These are phyloP conservation scores for Aphelenchoides besseyi DNA, from an alignment of 1,140 invertebrate species.

Conservation along the genomic window DNA sequence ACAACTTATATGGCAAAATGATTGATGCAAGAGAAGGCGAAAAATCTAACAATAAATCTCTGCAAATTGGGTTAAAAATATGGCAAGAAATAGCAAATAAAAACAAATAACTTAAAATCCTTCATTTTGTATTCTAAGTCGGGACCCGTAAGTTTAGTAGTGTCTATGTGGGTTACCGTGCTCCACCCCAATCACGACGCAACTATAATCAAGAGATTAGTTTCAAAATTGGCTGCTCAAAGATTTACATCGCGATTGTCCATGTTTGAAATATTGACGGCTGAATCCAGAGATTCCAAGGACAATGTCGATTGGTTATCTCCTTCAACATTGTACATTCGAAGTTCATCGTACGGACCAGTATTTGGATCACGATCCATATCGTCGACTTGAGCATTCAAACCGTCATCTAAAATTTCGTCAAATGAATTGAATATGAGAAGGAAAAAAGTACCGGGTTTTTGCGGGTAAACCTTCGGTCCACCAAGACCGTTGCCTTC, in stretches of 20 bases:
- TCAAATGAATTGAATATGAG: conserved; percentile 1
- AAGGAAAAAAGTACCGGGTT: background rate
- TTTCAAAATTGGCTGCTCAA: no score
- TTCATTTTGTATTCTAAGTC: background rate
- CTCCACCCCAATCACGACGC: background rate
- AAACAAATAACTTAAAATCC: background rate
- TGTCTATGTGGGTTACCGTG: background rate
- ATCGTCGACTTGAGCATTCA: conserved; percentile 60
- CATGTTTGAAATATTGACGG: conserved; percentile 27
- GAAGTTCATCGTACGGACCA: conserved; percentile 59
- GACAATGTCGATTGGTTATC: conserved; percentile 58
- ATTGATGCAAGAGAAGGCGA: background rate
- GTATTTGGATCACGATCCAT: conserved; percentile 59
- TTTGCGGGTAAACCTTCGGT: conserved; percentile 48
- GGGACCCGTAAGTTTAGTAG: background rate
- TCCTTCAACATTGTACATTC: conserved; percentile 61
- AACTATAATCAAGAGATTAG: background rate
- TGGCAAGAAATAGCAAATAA: background rate
- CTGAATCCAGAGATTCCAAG: conserved; percentile 54
- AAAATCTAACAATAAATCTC: conserved; percentile 8
- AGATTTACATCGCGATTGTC: conserved; percentile 28
- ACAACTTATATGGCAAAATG: background rate
- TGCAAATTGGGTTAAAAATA: background rate
- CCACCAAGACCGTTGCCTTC: conserved; percentile 36
- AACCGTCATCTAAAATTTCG: conserved; percentile 49